Conservation (phyloP, 2,888 invertebrate species). For the Cerastoderma edule region DNA sequence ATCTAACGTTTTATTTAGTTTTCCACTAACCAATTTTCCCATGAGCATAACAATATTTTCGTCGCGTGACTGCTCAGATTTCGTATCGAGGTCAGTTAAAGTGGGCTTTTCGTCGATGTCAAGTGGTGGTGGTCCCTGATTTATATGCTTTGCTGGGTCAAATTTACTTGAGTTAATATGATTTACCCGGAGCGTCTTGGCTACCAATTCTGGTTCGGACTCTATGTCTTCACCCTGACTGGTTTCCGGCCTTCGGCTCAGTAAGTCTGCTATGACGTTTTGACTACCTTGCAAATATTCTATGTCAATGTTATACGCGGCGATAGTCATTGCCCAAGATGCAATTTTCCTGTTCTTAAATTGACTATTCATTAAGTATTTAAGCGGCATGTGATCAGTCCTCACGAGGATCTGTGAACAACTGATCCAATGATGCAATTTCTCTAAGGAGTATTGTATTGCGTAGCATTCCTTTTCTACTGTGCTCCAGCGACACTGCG, state of each 20-base stretch:
- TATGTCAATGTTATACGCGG: neutral
- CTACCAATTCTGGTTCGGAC: too few relatives aligned
- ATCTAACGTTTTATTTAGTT: slow-evolving; percentile 15
- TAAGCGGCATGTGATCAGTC: neutral
- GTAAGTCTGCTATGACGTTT: neutral
- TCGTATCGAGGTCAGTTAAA: slow-evolving; percentile 4
- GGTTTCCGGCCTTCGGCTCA: neutral
- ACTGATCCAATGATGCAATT: neutral
- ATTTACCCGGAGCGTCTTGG: neutral
- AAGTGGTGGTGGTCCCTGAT: neutral
- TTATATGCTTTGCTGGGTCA: slow-evolving; percentile 1
- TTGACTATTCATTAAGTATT: neutral
- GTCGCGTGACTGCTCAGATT: slow-evolving; percentile 10
- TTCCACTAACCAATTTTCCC: slow-evolving; percentile 12
- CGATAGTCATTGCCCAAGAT: neutral
- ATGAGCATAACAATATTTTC: slow-evolving; percentile 13
- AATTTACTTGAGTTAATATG: slow-evolving; percentile 9
- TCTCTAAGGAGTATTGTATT: neutral
- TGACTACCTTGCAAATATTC: neutral
- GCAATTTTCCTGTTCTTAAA: neutral
- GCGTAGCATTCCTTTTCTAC: slow-evolving; percentile 16
- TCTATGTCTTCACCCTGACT: neutral
- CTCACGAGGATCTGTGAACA: neutral
- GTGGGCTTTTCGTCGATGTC: slow-evolving; percentile 13
- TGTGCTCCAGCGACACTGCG: slow-evolving; percentile 6